Conservation (phyloP, 2,888 invertebrate species). For the Agonopterix heracliana region DNA sequence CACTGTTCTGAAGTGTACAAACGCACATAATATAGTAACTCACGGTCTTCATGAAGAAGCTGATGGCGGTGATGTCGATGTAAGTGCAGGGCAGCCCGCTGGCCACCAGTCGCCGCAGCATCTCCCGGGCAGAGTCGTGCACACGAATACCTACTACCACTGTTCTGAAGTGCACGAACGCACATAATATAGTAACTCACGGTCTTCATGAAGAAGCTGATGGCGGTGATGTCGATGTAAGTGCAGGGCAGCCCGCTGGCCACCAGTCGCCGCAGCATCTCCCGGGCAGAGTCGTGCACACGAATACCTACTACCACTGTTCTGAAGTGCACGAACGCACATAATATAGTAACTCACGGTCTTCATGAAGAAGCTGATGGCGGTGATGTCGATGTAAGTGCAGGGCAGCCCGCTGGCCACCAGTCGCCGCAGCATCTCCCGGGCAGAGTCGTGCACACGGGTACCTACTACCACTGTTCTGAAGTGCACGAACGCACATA, state of each 20-base stretch:
- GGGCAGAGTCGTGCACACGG: constrained; percentile 83
- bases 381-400: constrained; percentile 87
- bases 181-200: constrained; percentile 30
- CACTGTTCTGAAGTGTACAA: constrained; percentile 83
- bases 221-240: constrained; percentile 87
- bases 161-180: constrained; percentile 83
- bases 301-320: constrained; percentile 90
- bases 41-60: constrained; percentile 84
- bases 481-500: no score
- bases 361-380: constrained; percentile 87
- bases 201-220: constrained; percentile 86
- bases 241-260: constrained; percentile 84
- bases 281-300: constrained; percentile 83
- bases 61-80: constrained; percentile 86
- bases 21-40: constrained; percentile 57
- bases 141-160: constrained; percentile 90
- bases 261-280: constrained; percentile 84
- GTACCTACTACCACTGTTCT: constrained; percentile 89
- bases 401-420: constrained; percentile 83
- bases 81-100: constrained; percentile 86
- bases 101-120: constrained; percentile 82
- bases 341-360: constrained; percentile 31
- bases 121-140: constrained; percentile 82
- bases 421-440: constrained; percentile 84
- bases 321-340: constrained; percentile 82